Evolutionary conservation across 2,888 invertebrate genomes (phyloP).

Genomic region (Agrotis puta): DNA sequence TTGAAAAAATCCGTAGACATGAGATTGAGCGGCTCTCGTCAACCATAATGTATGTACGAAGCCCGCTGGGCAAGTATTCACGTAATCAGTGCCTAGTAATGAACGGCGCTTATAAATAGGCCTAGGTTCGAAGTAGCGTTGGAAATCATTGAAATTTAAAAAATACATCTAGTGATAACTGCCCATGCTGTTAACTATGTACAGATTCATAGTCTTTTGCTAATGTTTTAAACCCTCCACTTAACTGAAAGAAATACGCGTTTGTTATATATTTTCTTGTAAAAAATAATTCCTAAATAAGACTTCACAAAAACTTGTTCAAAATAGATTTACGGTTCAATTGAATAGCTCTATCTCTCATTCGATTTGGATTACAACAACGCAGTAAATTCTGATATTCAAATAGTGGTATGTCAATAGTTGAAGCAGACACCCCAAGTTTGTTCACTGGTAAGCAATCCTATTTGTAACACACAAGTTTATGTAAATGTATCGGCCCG

Average conservation of each 20-base stretch:
- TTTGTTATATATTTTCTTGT: too few species aligned
- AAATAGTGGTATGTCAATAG: conserved; percentile 21
- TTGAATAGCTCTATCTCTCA: not conserved
- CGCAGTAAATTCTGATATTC: not conserved
- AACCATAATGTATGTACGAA: too few species aligned
- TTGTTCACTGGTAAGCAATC: conserved; percentile 31
- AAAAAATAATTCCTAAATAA: not conserved
- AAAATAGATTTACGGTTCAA: not conserved
- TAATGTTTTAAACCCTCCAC: too few species aligned
- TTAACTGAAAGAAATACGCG: not conserved
- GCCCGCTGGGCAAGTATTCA: too few species aligned
- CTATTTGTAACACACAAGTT: conserved; percentile 48
- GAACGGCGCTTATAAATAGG: too few species aligned
- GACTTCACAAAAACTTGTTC: not conserved
- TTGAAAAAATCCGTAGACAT: too few species aligned
- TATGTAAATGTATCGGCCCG: conserved; percentile 59
- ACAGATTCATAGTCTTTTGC: not conserved
- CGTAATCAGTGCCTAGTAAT: too few species aligned
- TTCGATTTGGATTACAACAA: conserved; percentile 19
- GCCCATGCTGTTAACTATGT: too few species aligned
- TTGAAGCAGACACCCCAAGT: conserved; percentile 11
- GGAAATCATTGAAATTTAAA: too few species aligned
- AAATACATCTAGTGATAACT: too few species aligned
- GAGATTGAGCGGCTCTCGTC: too few species aligned
- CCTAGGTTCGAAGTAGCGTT: too few species aligned